Conservation (phyloP, 2,797 vertebrate species). For the Trichosurus vulpecula region DNA sequence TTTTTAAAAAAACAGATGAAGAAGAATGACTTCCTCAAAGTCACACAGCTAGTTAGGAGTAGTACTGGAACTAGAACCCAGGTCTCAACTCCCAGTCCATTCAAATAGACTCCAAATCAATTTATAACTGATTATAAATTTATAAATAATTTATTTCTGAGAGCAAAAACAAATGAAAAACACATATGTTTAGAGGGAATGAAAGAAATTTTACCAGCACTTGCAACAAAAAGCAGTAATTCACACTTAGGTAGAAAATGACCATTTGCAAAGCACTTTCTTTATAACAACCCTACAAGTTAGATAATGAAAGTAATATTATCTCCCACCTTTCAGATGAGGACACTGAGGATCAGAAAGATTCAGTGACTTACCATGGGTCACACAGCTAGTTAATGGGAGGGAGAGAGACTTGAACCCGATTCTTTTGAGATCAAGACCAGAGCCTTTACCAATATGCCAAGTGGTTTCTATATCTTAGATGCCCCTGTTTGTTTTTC, state of each 20-base stretch:
- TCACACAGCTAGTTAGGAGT: not conserved
- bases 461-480: not conserved
- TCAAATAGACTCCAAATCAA: not conserved
- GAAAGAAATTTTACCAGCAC: not conserved
- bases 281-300: not conserved
- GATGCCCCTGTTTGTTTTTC: not conserved
- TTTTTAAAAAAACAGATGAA: not conserved
- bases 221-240: not conserved
- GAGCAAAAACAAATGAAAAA: not conserved
- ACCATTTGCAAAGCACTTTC: not conserved
- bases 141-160: not conserved
- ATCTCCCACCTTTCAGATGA: not conserved
- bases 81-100: not conserved
- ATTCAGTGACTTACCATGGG: not conserved
- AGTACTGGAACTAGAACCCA: not conserved
- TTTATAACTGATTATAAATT: not conserved
- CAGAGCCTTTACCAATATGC: not conserved
- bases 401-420: not conserved
- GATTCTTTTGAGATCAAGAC: not conserved
- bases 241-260: not conserved
- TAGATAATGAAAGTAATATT: not conserved
- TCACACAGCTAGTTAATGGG: not conserved
- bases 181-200: not conserved
- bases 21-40: not conserved
- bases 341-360: too few relatives aligned